Evolutionary conservation across 2,113 vertebrate genomes (phyloP), one percentile per base, ranked within the genome.

Genomic region (Periophthalmodon schlosseri): DNA sequence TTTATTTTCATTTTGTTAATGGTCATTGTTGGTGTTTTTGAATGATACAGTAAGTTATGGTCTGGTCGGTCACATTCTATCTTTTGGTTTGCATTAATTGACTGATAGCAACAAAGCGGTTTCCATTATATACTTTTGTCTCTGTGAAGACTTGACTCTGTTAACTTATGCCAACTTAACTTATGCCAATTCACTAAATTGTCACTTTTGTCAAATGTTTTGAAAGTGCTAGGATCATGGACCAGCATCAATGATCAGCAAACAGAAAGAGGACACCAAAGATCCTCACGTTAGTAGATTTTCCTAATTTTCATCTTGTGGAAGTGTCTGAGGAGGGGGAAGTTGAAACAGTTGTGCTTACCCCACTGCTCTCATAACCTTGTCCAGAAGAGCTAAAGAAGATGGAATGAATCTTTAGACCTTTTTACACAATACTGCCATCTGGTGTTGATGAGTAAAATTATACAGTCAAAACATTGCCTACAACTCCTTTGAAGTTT

Each of bases 361-460:
- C 13, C 33, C 60, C 15, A 24, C 60, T 16, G 4, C 60, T 33
- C 24, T 16, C 52, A 28, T 28, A 21, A n/a, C 52, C 18, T 21
- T 10, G 20, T 21, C 52, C 8, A 56, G 24, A 34, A 63, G 23
- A 61, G 5, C 3, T 16, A 33, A 34, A 33, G 15, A 63, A 63
- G 24, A 33, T 63, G 5, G 7, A 33, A 20, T 18, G 60, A 34
- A 18, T 63, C 2, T 9, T 34, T 34, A 63, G 60, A 34, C 28
- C 34, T 34, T 63, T 33, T 65, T 65, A 39, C 63, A 65, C 63
- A 65, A 65, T 65, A 65, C 63, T 65, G 63, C 34, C 63, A 65
- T 65, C 63, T 65, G 63, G 63, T 65, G 63, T 65, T 39, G 34
- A 65, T 65, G 20, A 39, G 18, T 44, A 65, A 10, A 65, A 36